These are phyloP conservation scores for Tragelaphus buxtoni DNA, from an alignment of 2,113 vertebrate genomes.

Conservation along the genomic window DNA sequence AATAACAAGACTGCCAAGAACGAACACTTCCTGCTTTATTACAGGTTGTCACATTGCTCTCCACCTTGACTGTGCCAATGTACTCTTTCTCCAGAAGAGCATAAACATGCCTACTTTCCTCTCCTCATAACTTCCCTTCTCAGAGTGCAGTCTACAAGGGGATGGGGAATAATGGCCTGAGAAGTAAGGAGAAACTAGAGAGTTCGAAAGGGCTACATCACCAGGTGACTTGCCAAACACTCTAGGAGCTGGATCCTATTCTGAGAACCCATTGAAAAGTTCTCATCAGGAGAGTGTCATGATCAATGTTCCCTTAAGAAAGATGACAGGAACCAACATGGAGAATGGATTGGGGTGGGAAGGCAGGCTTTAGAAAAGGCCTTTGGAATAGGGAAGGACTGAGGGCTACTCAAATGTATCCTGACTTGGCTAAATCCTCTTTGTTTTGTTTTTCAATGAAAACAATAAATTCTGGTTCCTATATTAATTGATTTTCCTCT, in stretches of 20 bases:
- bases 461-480: not conserved
- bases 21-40: not conserved
- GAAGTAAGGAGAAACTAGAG: not conserved
- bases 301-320: not conserved
- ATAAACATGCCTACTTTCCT: not conserved
- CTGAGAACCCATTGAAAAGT: not conserved
- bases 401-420: not conserved
- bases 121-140: not conserved
- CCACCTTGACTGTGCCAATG: not conserved
- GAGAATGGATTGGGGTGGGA: not conserved
- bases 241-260: not conserved
- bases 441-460: not conserved
- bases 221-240: not conserved
- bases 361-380: not conserved
- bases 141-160: not conserved
- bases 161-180: not conserved
- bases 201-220: not conserved
- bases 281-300: not conserved
- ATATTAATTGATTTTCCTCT: slow-evolving; percentile 37
- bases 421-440: not conserved
- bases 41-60: not conserved
- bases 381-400: not conserved
- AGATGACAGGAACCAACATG: not conserved
- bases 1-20: not conserved
- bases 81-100: not conserved